Percentiles rank a stretch among this genome's conserved stretches.
Conservation (phyloP, 2,888 invertebrate species). For the Temnothorax unifasciatus region DNA sequence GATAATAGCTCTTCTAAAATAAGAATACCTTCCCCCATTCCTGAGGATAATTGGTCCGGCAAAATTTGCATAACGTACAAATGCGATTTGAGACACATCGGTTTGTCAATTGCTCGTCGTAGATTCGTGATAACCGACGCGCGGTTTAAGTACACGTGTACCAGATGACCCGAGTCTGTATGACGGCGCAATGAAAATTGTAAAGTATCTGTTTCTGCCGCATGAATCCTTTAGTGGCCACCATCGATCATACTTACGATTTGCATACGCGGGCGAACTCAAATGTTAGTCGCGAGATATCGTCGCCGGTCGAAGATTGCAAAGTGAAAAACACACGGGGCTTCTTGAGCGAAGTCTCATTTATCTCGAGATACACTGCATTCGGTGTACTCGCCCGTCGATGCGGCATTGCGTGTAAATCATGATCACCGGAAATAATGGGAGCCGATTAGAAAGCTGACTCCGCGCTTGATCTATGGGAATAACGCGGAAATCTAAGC, state of each 20-base stretch:
- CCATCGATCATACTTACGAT: conserved; percentile 64
- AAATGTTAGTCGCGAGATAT: conserved; percentile 58
- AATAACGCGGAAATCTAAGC: conserved; percentile 68
- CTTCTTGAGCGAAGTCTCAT: conserved; percentile 62
- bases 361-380: conserved; percentile 65
- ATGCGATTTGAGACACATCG: conserved; percentile 12
- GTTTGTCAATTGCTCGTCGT: conserved; percentile 7
- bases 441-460: conserved; percentile 76
- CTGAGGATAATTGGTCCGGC: background rate
- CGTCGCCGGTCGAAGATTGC: conserved; percentile 53
- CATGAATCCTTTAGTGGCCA: conserved; percentile 46
- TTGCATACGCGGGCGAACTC: conserved; percentile 54
- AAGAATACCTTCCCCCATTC: background rate
- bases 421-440: conserved; percentile 76
- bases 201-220: conserved; percentile 55
- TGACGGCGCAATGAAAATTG: conserved; percentile 58
- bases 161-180: conserved; percentile 29
- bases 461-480: conserved; percentile 55
- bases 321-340: conserved; percentile 52
- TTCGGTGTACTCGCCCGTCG: conserved; percentile 68
- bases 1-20: background rate
- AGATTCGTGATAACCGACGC: conserved; percentile 17
- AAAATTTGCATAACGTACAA: background rate
- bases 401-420: conserved; percentile 70
- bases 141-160: conserved; percentile 43